Percentiles rank a stretch among this genome's conserved stretches.
phyloP scores from a whole-genome alignment of 2,797 vertebrate species.

The Acipenser oxyrinchus region DNA sequence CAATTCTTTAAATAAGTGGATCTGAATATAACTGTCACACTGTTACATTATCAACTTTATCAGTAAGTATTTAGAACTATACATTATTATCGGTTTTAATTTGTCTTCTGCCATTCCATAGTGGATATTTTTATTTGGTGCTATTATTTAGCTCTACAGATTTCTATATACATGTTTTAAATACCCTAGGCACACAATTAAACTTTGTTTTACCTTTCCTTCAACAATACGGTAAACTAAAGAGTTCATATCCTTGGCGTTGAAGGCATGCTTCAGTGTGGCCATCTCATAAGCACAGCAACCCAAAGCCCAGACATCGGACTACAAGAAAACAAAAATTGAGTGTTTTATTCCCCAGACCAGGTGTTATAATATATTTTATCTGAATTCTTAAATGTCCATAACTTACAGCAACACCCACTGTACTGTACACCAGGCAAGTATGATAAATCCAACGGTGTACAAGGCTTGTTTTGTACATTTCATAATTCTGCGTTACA shows the following conservation, averaged over 20 bases:
- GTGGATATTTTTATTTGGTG: background rate
- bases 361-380: too few species aligned
- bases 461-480: too few species aligned
- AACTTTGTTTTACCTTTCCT: slow-evolving; percentile 74
- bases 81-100: too few species aligned
- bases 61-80: too few species aligned
- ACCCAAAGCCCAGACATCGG: slow-evolving; percentile 94
- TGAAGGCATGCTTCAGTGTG: slow-evolving; percentile 93
- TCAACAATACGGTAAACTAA: slow-evolving; percentile 92
- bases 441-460: too few species aligned
- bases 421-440: too few species aligned
- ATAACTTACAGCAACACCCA: background rate
- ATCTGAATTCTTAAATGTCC: background rate
- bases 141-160: background rate
- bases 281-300: slow-evolving; percentile 97
- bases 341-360: background rate
- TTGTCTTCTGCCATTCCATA: too few species aligned
- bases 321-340: slow-evolving; percentile 55
- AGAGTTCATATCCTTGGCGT: slow-evolving; percentile 97
- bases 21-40: too few species aligned
- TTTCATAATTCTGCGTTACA: too few species aligned
- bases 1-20: too few species aligned
- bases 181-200: background rate
- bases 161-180: background rate
- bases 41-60: too few species aligned